These are phyloP conservation scores for Paratrypauchen microcephalus DNA, from an alignment of 2,797 vertebrate species.

Conservation along the genomic window DNA sequence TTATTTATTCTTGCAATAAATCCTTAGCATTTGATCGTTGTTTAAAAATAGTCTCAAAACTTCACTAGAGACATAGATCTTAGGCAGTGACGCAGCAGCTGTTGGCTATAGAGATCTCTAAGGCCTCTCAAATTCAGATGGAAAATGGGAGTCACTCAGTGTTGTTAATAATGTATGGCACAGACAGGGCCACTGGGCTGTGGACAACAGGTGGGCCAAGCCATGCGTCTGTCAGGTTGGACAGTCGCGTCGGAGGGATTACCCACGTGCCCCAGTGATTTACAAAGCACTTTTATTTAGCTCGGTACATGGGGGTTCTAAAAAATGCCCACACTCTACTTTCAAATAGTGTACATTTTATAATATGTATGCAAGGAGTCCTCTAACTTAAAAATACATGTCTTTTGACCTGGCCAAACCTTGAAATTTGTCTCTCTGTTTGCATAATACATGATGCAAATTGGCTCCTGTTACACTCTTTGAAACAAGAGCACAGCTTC, in stretches of 20 bases:
- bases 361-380: not conserved
- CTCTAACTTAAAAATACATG: constrained; percentile 6
- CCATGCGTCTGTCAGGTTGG: constrained; percentile 58
- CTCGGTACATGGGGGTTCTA: constrained; percentile 39
- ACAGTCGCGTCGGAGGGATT: constrained; percentile 65
- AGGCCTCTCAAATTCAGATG: constrained; percentile 74
- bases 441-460: constrained; percentile 7
- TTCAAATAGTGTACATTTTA: constrained; percentile 35
- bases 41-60: constrained; percentile 13
- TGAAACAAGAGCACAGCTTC: not conserved
- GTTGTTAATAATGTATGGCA: constrained; percentile 77
- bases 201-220: constrained; percentile 75
- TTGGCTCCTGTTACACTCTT: constrained; percentile 14
- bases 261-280: constrained; percentile 70
- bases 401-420: not conserved
- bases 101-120: constrained; percentile 67
- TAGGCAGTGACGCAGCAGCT: constrained; percentile 63
- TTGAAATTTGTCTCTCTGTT: constrained; percentile 8
- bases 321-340: constrained; percentile 39
- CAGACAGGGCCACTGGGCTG: constrained; percentile 55
- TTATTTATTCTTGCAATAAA: constrained; percentile 13
- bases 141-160: constrained; percentile 74
- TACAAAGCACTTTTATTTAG: constrained; percentile 81
- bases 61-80: constrained; percentile 46
- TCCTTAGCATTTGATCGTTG: not conserved